These are phyloP conservation scores for Cheilosia vulpina DNA, from an alignment of 2,888 invertebrate genomes.

Conservation along the genomic window DNA sequence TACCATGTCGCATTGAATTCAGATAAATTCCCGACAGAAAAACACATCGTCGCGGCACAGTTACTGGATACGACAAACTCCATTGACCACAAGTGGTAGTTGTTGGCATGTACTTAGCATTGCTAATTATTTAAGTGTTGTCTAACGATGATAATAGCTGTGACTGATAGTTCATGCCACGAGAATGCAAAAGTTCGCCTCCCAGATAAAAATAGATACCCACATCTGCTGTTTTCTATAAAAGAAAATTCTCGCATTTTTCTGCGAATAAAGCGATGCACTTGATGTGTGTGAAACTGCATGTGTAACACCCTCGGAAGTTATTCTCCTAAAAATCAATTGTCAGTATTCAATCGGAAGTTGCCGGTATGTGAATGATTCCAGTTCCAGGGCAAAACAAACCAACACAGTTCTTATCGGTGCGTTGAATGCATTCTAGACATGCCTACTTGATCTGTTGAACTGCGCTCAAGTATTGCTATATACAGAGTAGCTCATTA, in stretches of 20 bases:
- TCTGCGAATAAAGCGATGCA: background rate
- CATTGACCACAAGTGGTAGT: conserved; percentile 18
- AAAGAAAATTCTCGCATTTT: background rate
- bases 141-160: conserved; percentile 41
- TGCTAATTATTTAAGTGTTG: conserved; percentile 49
- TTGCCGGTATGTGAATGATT: conserved; percentile 1
- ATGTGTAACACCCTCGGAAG: background rate
- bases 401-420: background rate
- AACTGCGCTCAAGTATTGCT: background rate
- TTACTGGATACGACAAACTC: conserved; percentile 22
- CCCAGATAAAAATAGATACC: conserved; percentile 54
- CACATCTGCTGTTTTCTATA: conserved; percentile 42
- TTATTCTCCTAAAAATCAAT: background rate
- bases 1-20: conserved; percentile 39
- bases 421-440: background rate
- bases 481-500: background rate
- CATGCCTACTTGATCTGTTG: conserved; percentile 19
- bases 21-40: conserved; percentile 48
- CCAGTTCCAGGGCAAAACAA: background rate
- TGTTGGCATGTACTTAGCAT: conserved; percentile 35
- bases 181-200: conserved; percentile 30
- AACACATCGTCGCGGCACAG: conserved; percentile 12
- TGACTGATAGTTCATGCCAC: conserved; percentile 22
- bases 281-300: background rate
- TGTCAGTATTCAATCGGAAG: conserved; percentile 3